These are phyloP conservation scores for Sialis fuliginosa DNA, from an alignment of 2,888 invertebrate genomes.

Conservation along the genomic window DNA sequence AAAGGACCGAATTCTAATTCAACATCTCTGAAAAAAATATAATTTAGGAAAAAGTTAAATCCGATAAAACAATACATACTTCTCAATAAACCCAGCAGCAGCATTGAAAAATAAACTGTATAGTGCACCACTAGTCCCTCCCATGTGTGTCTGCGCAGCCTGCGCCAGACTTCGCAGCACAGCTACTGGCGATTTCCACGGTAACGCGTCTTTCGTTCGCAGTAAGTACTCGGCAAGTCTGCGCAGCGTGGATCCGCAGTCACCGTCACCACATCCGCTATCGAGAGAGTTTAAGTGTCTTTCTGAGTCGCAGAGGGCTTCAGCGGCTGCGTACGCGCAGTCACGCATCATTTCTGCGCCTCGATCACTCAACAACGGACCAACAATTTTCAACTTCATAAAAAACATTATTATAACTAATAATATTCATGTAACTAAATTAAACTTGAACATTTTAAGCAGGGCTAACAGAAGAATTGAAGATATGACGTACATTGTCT, in stretches of 20 bases:
- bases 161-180: constrained; percentile 32
- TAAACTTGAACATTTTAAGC: no score
- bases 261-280: constrained; percentile 47
- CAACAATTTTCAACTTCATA: no score
- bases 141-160: constrained; percentile 48
- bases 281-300: constrained; percentile 38
- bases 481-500: no score
- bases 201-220: no score
- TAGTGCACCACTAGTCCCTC: constrained; percentile 58
- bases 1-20: constrained; percentile 16
- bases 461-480: no score
- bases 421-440: not conserved
- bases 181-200: constrained; percentile 18
- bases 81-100: constrained; percentile 27
- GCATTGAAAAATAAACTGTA: constrained; percentile 52
- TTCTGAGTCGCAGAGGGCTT: constrained; percentile 32
- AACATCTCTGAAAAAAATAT: constrained; percentile 2
- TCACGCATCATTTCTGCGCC: constrained; percentile 15
- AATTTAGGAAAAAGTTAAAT: not conserved
- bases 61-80: constrained; percentile 15
- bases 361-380: not conserved
- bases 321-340: constrained; percentile 26
- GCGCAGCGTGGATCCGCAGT: constrained; percentile 48
- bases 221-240: constrained; percentile 36
- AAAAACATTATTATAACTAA: not conserved